Conservation (phyloP, 2,113 vertebrate species). For the Tretioscincus oriximinensis region DNA sequence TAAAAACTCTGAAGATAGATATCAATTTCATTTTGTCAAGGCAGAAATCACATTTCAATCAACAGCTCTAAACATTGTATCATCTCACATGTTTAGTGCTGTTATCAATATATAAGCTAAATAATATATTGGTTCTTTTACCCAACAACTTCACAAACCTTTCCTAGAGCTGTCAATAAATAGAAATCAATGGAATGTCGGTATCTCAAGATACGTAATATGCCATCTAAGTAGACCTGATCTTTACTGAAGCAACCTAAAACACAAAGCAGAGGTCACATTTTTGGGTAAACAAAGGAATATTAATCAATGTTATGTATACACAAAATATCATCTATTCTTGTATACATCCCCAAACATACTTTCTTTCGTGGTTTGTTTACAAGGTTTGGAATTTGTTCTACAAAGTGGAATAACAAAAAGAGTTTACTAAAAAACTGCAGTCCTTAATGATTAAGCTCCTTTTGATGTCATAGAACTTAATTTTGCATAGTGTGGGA, state of each 20-base stretch:
- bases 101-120: background rate
- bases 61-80: background rate
- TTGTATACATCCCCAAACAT: background rate
- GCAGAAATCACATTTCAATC: too few relatives aligned
- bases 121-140: background rate
- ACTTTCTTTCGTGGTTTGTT: conserved; percentile 1
- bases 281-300: background rate
- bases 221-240: conserved; percentile 92
- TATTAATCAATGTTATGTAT: background rate
- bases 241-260: conserved; percentile 96
- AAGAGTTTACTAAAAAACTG: too few relatives aligned
- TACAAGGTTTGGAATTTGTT: too few relatives aligned
- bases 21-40: background rate
- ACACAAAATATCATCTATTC: background rate
- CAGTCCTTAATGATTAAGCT: background rate
- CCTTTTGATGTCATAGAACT: background rate
- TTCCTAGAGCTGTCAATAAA: conserved; percentile 89
- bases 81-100: background rate
- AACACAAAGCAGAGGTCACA: conserved; percentile 1
- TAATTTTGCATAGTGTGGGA: background rate
- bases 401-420: too few relatives aligned
- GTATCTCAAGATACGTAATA: conserved; percentile 87
- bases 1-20: background rate
- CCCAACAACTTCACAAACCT: conserved; percentile 72
- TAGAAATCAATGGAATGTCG: conserved; percentile 89